Evolutionary conservation across 2,113 vertebrate species (phyloP), one percentile per base, ranked within the genome.

Genomic region (Mormyrus iriodes): DNA sequence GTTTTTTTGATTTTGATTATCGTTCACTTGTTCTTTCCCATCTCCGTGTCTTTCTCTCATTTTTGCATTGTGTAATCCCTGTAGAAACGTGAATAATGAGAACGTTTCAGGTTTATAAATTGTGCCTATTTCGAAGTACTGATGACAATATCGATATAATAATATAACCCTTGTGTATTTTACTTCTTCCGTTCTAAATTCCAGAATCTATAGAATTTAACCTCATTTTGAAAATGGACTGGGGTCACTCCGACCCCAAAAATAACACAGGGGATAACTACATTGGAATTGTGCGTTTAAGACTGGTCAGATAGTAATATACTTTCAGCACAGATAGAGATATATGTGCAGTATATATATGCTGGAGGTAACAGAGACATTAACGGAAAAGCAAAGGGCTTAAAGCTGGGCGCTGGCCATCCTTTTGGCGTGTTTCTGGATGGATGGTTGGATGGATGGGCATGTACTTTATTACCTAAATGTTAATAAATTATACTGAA

Each of bases 1-100:
- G 7, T 39, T 35, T 82, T 82, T 69, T 44, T 82, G 6, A 44
- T 24, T 82, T 82, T 39, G 24, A n/a, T 48, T n/a, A 48, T 44
- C 48, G 21, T 46, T 84, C 39, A 0, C 39, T 44, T 42, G 21
- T 82, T 65, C 19, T 48, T 42, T 86, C 31, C 31, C 8, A 61
- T 85, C 88, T 21, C 48, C 31, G n/a, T 96, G 95, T 31, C 88
- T 58, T 19, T 31, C 35, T 61, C 52, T 53, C 31, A 17, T 31
- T 82, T 6, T 79, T 19, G 21, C 21, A 21, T 19, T 42, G 24
- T 51, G 9, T n/a, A 24, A 44, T 21, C 35, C 86, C 85, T 27
- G 24, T 86, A 44, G 39, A 87, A 55, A 52, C 42, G 31, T 79
- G 73, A 79, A 79, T 79, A 35, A 79, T 79, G 31, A 79, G 73